These are phyloP conservation scores for Babyrousa celebensis DNA, from an alignment of 2,797 vertebrate species.

Conservation along the genomic window DNA sequence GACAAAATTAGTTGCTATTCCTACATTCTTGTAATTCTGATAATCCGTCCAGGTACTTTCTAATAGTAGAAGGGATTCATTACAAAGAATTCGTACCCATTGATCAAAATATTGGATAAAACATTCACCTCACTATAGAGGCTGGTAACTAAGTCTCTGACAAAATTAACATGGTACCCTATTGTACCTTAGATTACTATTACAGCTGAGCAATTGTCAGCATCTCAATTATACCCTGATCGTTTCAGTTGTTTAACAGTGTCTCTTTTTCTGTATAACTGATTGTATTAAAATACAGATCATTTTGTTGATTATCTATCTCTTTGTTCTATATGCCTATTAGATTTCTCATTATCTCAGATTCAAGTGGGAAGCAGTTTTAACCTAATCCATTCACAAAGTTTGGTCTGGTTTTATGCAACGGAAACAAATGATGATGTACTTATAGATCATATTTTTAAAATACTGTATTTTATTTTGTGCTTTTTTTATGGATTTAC, in stretches of 20 bases:
- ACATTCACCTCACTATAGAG: background rate
- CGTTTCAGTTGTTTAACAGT: conserved; percentile 28
- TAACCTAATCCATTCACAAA: background rate
- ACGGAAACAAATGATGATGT: conserved; percentile 21
- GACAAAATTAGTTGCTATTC: background rate
- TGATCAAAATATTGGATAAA: conserved; percentile 24
- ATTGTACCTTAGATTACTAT: background rate
- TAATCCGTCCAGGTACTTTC: background rate
- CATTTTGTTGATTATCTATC: background rate
- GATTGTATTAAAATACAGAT: conserved; percentile 8
- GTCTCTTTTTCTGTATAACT: background rate
- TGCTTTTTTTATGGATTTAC: conserved; percentile 46
- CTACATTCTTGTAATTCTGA: background rate
- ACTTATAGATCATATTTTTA: conserved; percentile 38
- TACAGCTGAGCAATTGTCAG: background rate
- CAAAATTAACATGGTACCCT: background rate
- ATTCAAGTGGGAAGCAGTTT: background rate
- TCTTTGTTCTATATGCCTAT: background rate
- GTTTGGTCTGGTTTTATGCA: conserved; percentile 39
- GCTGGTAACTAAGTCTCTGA: background rate
- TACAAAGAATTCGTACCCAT: background rate
- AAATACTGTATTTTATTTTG: conserved; percentile 31
- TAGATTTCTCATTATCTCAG: conserved; percentile 29
- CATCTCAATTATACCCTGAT: background rate
- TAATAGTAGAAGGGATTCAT: background rate